Evolutionary conservation across 2,797 vertebrate genomes (phyloP), one percentile per base, ranked within the genome.

Genomic region (Chiroxiphia lanceolata): DNA sequence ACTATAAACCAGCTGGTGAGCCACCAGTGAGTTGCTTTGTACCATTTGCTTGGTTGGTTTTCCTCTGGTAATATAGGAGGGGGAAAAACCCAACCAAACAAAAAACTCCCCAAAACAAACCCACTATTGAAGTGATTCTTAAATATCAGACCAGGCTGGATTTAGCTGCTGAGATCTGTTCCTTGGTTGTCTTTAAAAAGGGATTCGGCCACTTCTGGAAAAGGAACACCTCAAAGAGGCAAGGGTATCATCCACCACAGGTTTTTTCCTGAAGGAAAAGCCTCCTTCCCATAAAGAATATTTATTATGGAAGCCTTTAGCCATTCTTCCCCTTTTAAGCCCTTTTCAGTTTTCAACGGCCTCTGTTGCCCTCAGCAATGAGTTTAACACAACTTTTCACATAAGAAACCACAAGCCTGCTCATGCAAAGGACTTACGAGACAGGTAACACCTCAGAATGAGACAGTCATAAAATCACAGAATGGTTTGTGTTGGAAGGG

Each of bases 341-440:
- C 9, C n/a, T 60, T 36, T 15, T 29, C 34, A 83, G 44, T 69
- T 83, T 83, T 26, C 65, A 74, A 1, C 2, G 3, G 48, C 29
- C 40, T 63, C 51, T 48, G 12, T 4, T 4, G 5, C 36, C 34
- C 26, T 18, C 68, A 59, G 40, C 40, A 71, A 34, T 3, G 10
- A 5, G 3, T n/a, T 45, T 26, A 61, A 70, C 4, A 17, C 33
- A 40, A 10, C 17, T 67, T 69, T 47, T 61, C 34, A n/a, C 12
- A 15, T 31, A 15, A 40, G 36, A 57, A 60, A 45, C 0, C 19
- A 40, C 16, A 21, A 74, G 11, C 11, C 27, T 83, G 22, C n/a
- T 63, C 44, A 38, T 0, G 0, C 19, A 61, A 34, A 59, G 1
- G 3, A 67, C 11, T 50, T 15, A 27, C 3, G 4, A 2, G n/a